Evolutionary conservation across 2,888 invertebrate genomes (phyloP).

Genomic region (Nezara viridula): DNA sequence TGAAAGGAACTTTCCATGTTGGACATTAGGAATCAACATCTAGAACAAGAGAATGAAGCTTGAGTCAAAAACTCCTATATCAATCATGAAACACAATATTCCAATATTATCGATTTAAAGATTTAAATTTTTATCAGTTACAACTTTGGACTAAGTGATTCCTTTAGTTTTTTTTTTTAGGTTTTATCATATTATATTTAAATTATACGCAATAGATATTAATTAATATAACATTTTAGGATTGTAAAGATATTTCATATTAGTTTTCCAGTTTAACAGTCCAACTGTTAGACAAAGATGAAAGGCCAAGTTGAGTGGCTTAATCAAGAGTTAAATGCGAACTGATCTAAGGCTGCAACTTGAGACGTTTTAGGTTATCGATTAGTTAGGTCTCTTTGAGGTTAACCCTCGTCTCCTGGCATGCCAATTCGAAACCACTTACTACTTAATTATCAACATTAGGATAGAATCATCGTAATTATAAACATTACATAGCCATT

Average conservation of each 20-base stretch:
- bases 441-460: not conserved
- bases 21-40: too few relatives aligned
- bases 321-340: slow-evolving; percentile 15
- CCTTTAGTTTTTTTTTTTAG: too few relatives aligned
- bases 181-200: not conserved
- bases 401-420: not conserved
- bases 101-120: too few relatives aligned
- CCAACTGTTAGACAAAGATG: not conserved
- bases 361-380: slow-evolving; percentile 7
- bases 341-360: slow-evolving; percentile 8
- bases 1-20: too few relatives aligned
- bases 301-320: not conserved
- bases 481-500: not conserved
- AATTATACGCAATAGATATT: not conserved
- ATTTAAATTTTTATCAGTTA: too few relatives aligned
- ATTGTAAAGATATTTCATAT: not conserved
- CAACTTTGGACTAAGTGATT: too few relatives aligned
- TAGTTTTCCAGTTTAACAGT: not conserved
- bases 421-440: not conserved
- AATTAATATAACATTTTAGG: not conserved
- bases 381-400: slow-evolving; percentile 5
- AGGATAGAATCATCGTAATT: not conserved
- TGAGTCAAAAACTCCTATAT: too few relatives aligned
- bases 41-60: too few relatives aligned
- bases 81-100: too few relatives aligned